These are phyloP conservation scores for Echinarachnius parma DNA, from an alignment of 53 echinoderm and acorn worm genomes.

Conservation along the genomic window DNA sequence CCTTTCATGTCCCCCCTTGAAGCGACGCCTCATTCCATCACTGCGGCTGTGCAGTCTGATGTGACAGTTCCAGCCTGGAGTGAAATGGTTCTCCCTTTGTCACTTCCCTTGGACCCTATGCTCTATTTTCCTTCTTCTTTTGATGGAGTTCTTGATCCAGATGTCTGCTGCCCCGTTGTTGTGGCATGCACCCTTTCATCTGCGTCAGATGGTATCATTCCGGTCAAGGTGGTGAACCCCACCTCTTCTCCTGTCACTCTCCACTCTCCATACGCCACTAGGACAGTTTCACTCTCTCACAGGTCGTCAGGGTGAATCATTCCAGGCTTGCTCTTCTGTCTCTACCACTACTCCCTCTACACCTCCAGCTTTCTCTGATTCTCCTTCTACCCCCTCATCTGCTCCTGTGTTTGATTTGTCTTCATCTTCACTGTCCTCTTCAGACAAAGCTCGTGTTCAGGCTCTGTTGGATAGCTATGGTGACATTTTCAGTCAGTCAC, in stretches of 20 bases:
- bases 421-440: conserved; percentile 13
- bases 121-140: background rate
- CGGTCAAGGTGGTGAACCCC: conserved; percentile 37
- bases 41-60: conserved; percentile 1
- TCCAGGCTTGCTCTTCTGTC: background rate
- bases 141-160: conserved; percentile 37
- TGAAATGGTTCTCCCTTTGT: conserved; percentile 19
- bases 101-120: background rate
- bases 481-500: conserved; percentile 11
- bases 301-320: conserved; percentile 25
- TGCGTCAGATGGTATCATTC: conserved; percentile 7
- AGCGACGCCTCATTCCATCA: conserved; percentile 16
- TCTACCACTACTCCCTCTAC: background rate
- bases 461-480: conserved; percentile 5
- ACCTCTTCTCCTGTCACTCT: conserved; percentile 2
- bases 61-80: conserved; percentile 32
- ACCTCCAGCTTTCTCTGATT: no score
- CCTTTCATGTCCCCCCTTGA: conserved; percentile 25
- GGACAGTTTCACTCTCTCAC: conserved; percentile 43
- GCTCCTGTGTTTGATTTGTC: conserved; percentile 13
- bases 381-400: background rate
- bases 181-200: conserved; percentile 31
- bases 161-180: conserved; percentile 2
- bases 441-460: conserved; percentile 26
- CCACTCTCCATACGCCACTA: conserved; percentile 22